Evolutionary conservation across 2,113 vertebrate genomes (phyloP).

Genomic region (Ranitomeya variabilis): DNA sequence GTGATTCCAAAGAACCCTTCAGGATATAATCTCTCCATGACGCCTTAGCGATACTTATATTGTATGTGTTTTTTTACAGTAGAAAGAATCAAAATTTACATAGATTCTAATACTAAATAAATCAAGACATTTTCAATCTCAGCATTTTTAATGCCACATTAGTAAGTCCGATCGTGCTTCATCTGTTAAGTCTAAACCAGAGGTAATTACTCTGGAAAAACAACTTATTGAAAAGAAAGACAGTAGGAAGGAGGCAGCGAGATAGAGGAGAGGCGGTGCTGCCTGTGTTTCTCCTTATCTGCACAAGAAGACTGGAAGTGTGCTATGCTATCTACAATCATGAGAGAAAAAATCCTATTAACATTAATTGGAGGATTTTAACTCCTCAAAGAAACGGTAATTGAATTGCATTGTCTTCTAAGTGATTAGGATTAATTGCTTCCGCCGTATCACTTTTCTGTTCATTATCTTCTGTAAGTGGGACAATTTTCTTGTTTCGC

Average conservation of each 20-base stretch:
- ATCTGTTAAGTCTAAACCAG: slow-evolving; percentile 24
- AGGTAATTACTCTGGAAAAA: slow-evolving; percentile 27
- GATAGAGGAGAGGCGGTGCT: slow-evolving; percentile 17
- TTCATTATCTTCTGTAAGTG: slow-evolving; percentile 66
- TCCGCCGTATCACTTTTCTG: slow-evolving; percentile 63
- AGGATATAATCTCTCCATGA: too few species aligned
- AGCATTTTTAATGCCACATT: background rate
- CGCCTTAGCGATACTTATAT: background rate
- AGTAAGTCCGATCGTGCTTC: background rate
- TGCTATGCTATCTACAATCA: slow-evolving; percentile 60
- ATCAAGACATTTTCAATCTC: background rate
- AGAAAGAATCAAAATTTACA: background rate
- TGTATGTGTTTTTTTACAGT: background rate
- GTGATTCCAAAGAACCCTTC: background rate
- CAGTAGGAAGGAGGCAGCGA: slow-evolving; percentile 12
- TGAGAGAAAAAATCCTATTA: slow-evolving; percentile 68
- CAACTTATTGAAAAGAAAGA: slow-evolving; percentile 19
- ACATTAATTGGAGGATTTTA: slow-evolving; percentile 70
- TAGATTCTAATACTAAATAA: background rate
- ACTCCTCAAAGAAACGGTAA: slow-evolving; percentile 69
- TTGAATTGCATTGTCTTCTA: slow-evolving; percentile 76
- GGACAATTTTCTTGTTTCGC: slow-evolving; percentile 63
- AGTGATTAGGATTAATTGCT: slow-evolving; percentile 75
- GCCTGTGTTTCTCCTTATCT: slow-evolving; percentile 47
- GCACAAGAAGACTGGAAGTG: slow-evolving; percentile 36